phyloP scores from a whole-genome alignment of 2,888 invertebrate genomes.

The Rhopalosiphum nymphaeae region DNA sequence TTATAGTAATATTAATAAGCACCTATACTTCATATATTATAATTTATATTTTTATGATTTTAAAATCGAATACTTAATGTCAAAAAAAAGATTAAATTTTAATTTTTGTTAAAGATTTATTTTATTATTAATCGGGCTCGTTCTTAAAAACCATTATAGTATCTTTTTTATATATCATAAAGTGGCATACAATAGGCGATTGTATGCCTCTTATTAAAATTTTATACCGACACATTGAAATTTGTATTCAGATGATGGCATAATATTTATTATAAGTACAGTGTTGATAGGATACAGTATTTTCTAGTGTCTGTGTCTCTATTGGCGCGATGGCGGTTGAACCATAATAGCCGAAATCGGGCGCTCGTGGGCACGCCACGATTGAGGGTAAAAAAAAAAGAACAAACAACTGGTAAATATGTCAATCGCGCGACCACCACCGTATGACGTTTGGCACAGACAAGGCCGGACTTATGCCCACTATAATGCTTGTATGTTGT shows the following conservation, averaged over 20 bases:
- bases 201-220: background rate
- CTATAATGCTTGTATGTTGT: background rate
- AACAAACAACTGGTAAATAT: constrained; percentile 40
- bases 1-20: background rate
- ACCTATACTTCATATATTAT: background rate
- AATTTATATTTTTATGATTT: background rate
- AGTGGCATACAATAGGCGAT: fast-evolving
- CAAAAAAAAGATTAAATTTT: background rate
- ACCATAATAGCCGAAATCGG: background rate
- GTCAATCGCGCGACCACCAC: background rate
- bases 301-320: background rate
- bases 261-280: background rate
- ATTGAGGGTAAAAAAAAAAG: background rate
- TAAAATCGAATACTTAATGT: background rate
- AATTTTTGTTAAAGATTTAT: background rate
- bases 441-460: constrained; percentile 26
- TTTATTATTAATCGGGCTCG: background rate
- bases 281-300: background rate
- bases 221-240: background rate
- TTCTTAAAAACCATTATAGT: background rate
- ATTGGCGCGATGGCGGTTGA: background rate
- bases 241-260: background rate
- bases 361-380: background rate
- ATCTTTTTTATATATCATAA: background rate
- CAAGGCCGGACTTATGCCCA: constrained; percentile 51